phyloP scores from a whole-genome alignment of 2,113 vertebrate species.

The Albula goreensis region DNA sequence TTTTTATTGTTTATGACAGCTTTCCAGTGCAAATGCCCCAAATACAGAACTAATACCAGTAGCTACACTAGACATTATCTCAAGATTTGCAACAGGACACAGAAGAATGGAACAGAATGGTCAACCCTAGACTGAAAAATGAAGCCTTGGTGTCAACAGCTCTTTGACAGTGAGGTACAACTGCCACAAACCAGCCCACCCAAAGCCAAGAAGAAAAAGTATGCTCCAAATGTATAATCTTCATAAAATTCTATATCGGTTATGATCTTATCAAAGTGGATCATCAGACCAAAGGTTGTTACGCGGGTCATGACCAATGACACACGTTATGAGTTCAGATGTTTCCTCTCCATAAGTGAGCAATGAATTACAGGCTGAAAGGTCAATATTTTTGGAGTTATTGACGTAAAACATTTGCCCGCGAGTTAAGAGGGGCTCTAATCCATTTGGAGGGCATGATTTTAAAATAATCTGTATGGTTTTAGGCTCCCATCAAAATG shows the following conservation, averaged over 20 bases:
- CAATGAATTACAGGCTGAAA: background rate
- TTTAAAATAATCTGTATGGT: too few species aligned
- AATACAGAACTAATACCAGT: conserved; percentile 8
- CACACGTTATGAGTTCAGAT: background rate
- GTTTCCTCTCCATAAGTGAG: too few species aligned
- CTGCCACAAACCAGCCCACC: background rate
- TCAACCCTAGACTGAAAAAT: conserved; percentile 19
- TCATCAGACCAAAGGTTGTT: background rate
- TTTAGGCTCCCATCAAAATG: background rate
- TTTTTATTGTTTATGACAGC: background rate
- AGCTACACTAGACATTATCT: background rate
- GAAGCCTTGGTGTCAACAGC: conserved; percentile 11
- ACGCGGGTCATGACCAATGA: too few species aligned
- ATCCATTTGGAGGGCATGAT: background rate
- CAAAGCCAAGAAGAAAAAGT: background rate
- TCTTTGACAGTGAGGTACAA: background rate
- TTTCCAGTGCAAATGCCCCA: background rate
- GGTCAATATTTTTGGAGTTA: background rate
- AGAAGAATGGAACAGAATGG: conserved; percentile 9
- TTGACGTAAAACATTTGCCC: background rate
- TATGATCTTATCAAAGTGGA: background rate
- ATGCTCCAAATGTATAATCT: background rate
- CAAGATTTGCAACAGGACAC: conserved; percentile 24
- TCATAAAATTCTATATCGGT: background rate
- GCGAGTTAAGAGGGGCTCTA: background rate